These are phyloP conservation scores for Coptotermes formosanus DNA, from an alignment of 1,140 invertebrate genomes.

Conservation along the genomic window DNA sequence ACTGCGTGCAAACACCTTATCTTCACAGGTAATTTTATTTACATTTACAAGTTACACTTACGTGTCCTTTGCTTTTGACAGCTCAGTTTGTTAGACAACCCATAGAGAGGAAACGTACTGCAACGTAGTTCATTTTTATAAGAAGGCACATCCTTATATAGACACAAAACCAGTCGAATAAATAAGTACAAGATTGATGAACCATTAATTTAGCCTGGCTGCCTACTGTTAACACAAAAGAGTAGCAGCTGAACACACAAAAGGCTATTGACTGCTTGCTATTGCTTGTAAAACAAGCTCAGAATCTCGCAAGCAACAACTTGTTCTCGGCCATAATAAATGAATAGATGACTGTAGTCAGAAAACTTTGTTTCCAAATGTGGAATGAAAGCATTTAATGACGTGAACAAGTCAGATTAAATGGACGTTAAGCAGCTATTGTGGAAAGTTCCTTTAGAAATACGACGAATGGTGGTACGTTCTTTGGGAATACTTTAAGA, in stretches of 20 bases:
- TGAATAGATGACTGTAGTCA: not conserved
- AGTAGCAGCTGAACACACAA: not conserved
- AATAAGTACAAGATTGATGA: not conserved
- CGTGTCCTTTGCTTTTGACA: too few relatives aligned
- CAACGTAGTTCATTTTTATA: not conserved
- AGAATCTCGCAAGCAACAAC: not conserved
- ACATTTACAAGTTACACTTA: too few relatives aligned
- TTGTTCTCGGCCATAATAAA: not conserved
- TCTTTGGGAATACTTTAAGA: too few relatives aligned
- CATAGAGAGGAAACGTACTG: too few relatives aligned
- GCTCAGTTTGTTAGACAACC: too few relatives aligned
- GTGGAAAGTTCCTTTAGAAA: not conserved
- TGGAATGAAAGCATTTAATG: not conserved
- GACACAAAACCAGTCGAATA: too few relatives aligned
- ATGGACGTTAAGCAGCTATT: not conserved
- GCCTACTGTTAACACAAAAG: not conserved
- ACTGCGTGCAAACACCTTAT: too few relatives aligned
- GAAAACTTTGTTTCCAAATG: not conserved
- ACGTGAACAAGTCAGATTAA: not conserved
- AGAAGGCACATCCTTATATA: not conserved
- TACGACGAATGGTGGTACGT: not conserved
- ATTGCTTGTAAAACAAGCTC: not conserved
- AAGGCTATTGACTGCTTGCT: not conserved
- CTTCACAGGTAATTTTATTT: too few relatives aligned
- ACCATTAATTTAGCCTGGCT: not conserved